Base-by-base conservation (phyloP, 1,140 invertebrate genomes). In the Ceratina japonica region DNA sequence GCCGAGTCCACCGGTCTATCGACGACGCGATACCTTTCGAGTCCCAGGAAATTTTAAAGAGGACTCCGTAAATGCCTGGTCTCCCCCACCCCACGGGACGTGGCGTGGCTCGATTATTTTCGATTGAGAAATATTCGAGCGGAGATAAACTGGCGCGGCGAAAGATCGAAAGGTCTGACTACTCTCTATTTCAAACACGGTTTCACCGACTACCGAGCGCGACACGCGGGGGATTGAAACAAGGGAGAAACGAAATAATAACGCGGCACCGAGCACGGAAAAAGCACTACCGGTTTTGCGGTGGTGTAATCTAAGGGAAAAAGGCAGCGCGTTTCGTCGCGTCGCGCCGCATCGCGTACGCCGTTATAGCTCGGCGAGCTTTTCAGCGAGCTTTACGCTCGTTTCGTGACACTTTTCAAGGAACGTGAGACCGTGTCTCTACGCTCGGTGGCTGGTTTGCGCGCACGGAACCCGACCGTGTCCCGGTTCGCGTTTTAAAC, bases 371-470 rank as follows among this genome's bases (percentile, higher is more conserved):
- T 87, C 10, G 87, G 87, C 88, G 83, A 88, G 88, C 89, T 91
- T 91, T 91, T 90, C 89, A 90, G 79, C 89, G 85, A 89, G 88
- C 88, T 90, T 90, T 86, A 90, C 88, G 88, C 89, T 88, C 86
- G 84, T 89, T 89, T 87, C 87, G 89, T 88, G 89, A 90, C 89
- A 90, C 90, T 90, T 84, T 89, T 87, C 86, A 87, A 90, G 85
- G 71, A 82, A 88, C 89, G 87, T 88, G 87, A 88, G 87, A 88
- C 51, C 78, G 65, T 54, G 69, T 58, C 68, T 71, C 69, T 49
- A n/a, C 37, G 37, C 37, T 10, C 37, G 37, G 37, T 10, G 27
- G 16, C 15, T 8, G 15, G 56, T 61, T 65, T 58, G 37, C 61
- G 18, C 62, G 37, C 2, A 83, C 81, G n/a, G 72, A 68, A 80